These are phyloP conservation scores for Alligator mississippiensis DNA, from an alignment of 2,113 vertebrate species.

Conservation along the genomic window DNA sequence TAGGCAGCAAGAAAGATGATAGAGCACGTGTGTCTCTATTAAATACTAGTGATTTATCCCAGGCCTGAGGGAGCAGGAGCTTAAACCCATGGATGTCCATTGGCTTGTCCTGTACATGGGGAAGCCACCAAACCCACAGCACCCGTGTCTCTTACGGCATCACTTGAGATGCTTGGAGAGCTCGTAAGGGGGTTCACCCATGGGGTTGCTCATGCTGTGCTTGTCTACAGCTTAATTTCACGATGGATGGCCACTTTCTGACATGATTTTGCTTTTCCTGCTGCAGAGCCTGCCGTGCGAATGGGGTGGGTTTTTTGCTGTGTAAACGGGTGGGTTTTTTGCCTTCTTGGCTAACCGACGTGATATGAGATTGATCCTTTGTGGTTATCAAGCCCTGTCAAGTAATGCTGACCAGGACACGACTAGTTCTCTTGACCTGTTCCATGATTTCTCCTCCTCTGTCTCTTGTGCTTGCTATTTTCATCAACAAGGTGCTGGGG, in stretches of 20 bases:
- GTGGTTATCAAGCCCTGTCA: neutral
- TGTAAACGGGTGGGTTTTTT: neutral
- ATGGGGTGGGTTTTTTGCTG: no score
- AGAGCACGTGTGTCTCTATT: rapidly evolving
- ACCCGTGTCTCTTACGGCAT: rapidly evolving
- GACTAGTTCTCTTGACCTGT: neutral
- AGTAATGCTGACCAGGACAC: neutral
- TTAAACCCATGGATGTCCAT: rapidly evolving
- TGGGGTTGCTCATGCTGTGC: rapidly evolving
- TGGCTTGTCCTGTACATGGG: neutral
- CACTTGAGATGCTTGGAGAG: neutral
- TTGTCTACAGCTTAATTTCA: neutral
- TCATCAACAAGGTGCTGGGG: no score
- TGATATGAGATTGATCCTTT: neutral
- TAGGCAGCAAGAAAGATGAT: neutral
- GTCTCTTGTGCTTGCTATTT: neutral
- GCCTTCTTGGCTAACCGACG: neutral
- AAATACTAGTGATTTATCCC: neutral
- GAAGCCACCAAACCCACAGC: neutral
- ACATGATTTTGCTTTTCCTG: neutral
- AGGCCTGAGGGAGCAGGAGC: no score
- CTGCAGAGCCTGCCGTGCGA: neutral
- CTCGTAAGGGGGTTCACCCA: neutral
- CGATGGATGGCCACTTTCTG: neutral
- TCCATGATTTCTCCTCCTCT: neutral